Percentiles rank a stretch among this genome's conserved stretches.
phyloP scores from a whole-genome alignment of 2,113 vertebrate genomes.

The Nycticebus coucang region DNA sequence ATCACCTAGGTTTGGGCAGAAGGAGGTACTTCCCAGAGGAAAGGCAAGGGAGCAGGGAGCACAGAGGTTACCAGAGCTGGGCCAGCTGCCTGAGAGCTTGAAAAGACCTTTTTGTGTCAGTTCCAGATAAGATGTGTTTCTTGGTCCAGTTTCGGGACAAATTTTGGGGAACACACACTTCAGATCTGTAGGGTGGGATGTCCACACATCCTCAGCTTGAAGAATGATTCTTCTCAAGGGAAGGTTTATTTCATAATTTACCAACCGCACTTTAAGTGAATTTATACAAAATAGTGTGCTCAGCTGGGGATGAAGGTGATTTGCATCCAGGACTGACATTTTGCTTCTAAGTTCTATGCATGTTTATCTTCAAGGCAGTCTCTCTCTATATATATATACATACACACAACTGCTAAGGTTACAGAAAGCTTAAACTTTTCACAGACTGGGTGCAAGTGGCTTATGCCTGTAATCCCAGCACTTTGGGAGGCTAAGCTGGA shows the following conservation, averaged over 20 bases:
- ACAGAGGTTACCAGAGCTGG: neutral
- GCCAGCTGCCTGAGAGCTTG: constrained; percentile 47
- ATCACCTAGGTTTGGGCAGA: neutral
- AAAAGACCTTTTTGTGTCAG: neutral
- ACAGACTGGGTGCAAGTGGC: neutral
- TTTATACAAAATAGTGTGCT: neutral
- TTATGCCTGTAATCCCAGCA: too few relatives aligned
- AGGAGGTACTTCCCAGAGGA: constrained; percentile 68
- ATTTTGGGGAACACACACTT: neutral
- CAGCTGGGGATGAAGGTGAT: neutral
- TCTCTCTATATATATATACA: too few relatives aligned
- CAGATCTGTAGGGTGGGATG: neutral
- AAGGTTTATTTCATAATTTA: neutral
- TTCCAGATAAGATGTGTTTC: constrained; percentile 7
- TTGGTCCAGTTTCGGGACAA: neutral
- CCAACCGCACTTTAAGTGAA: neutral
- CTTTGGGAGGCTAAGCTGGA: too few relatives aligned
- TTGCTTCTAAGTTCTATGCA: neutral
- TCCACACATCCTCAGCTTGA: neutral
- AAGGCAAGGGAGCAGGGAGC: constrained; percentile 47
- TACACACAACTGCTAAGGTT: rapidly evolving
- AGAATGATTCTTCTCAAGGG: neutral
- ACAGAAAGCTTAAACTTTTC: neutral
- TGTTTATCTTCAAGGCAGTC: neutral
- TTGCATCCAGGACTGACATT: neutral